Evolutionary conservation across 2,888 invertebrate species (phyloP).

Genomic region (Drosophila formosana): DNA sequence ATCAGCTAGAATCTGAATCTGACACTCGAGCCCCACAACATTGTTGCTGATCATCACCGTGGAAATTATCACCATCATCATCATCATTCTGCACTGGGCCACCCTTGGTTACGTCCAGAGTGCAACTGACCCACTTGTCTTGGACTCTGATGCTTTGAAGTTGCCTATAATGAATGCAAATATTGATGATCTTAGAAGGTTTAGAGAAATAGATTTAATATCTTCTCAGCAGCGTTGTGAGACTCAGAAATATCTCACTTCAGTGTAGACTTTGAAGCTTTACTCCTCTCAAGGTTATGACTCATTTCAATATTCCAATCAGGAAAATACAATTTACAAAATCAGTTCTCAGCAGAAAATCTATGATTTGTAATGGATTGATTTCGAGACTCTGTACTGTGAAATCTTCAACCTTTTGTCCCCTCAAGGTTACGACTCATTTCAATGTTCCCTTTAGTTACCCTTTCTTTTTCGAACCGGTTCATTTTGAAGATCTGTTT

Average conservation of each 20-base stretch:
- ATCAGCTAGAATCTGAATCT: conserved; percentile 62
- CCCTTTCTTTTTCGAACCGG: not conserved
- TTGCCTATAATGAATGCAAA: not conserved
- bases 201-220: not conserved
- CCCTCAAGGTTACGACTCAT: not conserved
- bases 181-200: not conserved
- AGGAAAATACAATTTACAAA: not conserved
- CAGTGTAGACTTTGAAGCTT: not conserved
- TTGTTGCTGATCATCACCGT: conserved; percentile 4
- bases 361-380: not conserved
- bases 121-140: conserved; percentile 21
- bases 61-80: conserved; percentile 4
- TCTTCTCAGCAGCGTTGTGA: not conserved
- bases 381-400: not conserved
- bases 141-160: not conserved
- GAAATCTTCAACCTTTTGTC: not conserved
- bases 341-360: not conserved
- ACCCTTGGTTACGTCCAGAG: conserved; percentile 28
- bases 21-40: conserved; percentile 49
- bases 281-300: not conserved
- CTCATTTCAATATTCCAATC: not conserved
- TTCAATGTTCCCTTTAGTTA: not conserved
- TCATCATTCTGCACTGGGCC: conserved; percentile 18
- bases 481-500: not conserved
- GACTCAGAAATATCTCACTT: not conserved